Conservation (phyloP, 2,888 invertebrate genomes). For the Spodoptera exigua region DNA sequence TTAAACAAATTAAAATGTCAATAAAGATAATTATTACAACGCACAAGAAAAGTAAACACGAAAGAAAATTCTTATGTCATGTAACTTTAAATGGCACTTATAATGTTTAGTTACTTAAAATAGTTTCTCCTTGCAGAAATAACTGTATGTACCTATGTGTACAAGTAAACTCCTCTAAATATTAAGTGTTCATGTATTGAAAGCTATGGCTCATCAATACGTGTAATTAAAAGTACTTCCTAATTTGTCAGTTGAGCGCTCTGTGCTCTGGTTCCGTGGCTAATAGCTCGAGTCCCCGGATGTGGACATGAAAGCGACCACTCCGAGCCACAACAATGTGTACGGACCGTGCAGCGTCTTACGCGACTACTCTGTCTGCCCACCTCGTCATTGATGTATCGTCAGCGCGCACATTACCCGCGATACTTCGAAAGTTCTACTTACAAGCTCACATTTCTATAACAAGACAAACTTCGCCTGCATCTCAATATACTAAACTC, state of each 20-base stretch:
- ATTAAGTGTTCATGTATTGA: no score
- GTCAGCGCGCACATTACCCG: slow-evolving; percentile 17
- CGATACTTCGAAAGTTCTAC: slow-evolving; percentile 27
- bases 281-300: slow-evolving; percentile 29
- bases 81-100: no score
- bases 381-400: slow-evolving; percentile 17
- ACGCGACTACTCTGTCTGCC: slow-evolving; percentile 7
- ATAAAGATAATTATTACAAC: no score
- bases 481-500: slow-evolving; percentile 21
- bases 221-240: neutral
- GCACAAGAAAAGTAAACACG: no score
- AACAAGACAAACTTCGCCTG: slow-evolving; percentile 18
- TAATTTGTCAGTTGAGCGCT: slow-evolving; percentile 35
- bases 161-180: no score
- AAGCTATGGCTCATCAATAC: neutral
- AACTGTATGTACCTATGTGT: no score
- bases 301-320: slow-evolving; percentile 40
- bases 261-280: slow-evolving; percentile 36
- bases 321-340: slow-evolving; percentile 22
- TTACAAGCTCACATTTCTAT: slow-evolving; percentile 8
- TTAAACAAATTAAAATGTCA: no score
- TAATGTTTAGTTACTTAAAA: no score
- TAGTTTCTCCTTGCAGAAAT: no score
- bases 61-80: no score
- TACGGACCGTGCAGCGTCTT: slow-evolving; percentile 18